Percentiles rank a stretch among this genome's conserved stretches.
Conservation (phyloP, 2,888 invertebrate species). For the Lacanobia wlatinum region DNA sequence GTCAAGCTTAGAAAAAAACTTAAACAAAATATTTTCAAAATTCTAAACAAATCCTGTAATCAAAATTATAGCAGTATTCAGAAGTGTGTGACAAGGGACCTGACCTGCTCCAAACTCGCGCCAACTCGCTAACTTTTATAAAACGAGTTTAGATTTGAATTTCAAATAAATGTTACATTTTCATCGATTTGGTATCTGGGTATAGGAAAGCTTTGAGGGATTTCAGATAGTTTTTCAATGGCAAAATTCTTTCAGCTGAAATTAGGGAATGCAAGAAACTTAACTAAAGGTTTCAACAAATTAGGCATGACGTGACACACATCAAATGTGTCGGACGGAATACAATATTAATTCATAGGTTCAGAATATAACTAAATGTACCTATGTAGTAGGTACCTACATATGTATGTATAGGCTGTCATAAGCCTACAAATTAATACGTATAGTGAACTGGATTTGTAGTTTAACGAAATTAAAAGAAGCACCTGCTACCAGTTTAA, state of each 20-base stretch:
- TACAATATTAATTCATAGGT: too few relatives aligned
- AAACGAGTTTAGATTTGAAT: constrained; percentile 45
- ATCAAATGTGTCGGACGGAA: too few relatives aligned
- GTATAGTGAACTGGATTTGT: too few relatives aligned
- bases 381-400: too few relatives aligned
- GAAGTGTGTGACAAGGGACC: constrained; percentile 19
- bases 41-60: constrained; percentile 26
- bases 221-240: background rate
- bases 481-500: too few relatives aligned
- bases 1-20: constrained; percentile 1
- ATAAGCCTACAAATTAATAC: too few relatives aligned
- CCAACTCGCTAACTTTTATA: constrained; percentile 38
- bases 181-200: constrained; percentile 20
- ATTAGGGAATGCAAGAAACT: background rate
- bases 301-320: too few relatives aligned
- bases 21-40: constrained; percentile 18
- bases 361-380: too few relatives aligned
- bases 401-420: too few relatives aligned
- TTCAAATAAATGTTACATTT: constrained; percentile 35
- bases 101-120: constrained; percentile 34
- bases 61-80: constrained; percentile 33
- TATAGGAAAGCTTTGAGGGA: constrained; percentile 3
- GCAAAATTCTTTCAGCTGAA: background rate
- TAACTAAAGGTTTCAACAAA: background rate
- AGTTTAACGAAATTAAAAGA: too few relatives aligned